Base-by-base conservation (phyloP, 2,888 invertebrate species). In the Drosophila kambysellisi region DNA sequence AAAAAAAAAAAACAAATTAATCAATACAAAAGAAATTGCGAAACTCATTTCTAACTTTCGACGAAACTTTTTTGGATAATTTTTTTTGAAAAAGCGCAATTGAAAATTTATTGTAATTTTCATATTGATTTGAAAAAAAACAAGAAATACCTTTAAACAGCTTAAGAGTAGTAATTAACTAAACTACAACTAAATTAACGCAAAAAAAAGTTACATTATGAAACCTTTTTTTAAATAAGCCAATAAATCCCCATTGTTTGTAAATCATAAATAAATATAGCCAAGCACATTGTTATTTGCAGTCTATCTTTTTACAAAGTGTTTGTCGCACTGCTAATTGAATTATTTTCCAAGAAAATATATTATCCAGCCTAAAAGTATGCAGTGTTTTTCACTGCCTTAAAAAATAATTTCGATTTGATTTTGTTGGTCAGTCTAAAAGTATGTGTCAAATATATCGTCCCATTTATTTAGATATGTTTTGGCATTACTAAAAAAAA, bases 221-320 rank as follows among this genome's bases (percentile, higher is more conserved):
- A 65, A 59, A 60, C 61, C 39, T 39, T 25, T 77, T 74, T 74
- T 60, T 37, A 46, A 32, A 43, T 60, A 75, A 61, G 50, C 25
- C 25, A 39, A 61, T 66, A 77, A 79, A 74, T 79, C 65, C 59
- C 62, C 39, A n/a, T 65, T 70, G 77, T 76, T 73, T 76, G 74
- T 78, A 76, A 78, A 69, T 58, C 58, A 58, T 58, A 60, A 66
- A 67, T 67, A 41, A 66, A 67, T n/a, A 67, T 12, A 56, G 33
- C 48, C n/a, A n/a, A 39, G 15, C 20, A n/a, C 25, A 41, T 50
- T 67, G 39, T 67, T 66, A 56, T 20, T 15, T 6, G 32, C 41
- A 43, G 11, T 41, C 3, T 32, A 5, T 54, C 0, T 11, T 29
- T 43, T 4, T 32, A 37, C 37, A 32, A 29, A 8, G 11, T 7